A percentile compares a stretch with the other conserved stretches of the same genome.
Conservation (phyloP, 1,140 invertebrate genomes). For the Anastrepha obliqua region DNA sequence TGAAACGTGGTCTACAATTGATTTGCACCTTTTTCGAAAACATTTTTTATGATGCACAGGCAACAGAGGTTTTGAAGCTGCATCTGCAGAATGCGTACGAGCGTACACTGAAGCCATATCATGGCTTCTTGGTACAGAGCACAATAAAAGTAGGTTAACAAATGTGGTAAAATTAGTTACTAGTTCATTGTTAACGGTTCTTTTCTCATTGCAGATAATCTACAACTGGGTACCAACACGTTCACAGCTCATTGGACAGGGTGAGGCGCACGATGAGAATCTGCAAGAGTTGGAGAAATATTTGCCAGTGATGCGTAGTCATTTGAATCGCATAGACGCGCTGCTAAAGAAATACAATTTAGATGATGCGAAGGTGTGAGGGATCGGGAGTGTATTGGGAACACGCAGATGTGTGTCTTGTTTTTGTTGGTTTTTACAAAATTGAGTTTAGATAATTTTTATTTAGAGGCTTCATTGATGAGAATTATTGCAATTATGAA, state of each 20-base stretch:
- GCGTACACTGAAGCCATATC: slow-evolving; percentile 71
- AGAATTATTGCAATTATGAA: not conserved
- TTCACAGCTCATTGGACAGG: slow-evolving; percentile 67
- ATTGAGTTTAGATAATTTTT: not conserved
- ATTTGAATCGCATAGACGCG: slow-evolving; percentile 66
- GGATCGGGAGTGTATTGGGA: not conserved
- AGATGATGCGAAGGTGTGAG: slow-evolving; percentile 62
- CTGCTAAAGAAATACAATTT: slow-evolving; percentile 67
- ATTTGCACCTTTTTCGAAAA: slow-evolving; percentile 73
- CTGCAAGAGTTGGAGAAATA: slow-evolving; percentile 65
- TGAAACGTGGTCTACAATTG: slow-evolving; percentile 71
- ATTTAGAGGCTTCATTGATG: not conserved
- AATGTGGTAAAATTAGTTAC: not conserved
- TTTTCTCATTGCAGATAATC: slow-evolving; percentile 63
- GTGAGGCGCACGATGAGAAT: slow-evolving; percentile 66
- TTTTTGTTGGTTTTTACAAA: not conserved
- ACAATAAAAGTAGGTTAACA: slow-evolving; percentile 66
- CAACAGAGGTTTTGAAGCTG: slow-evolving; percentile 64
- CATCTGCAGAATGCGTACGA: slow-evolving; percentile 71
- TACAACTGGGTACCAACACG: slow-evolving; percentile 71
- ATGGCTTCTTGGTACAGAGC: slow-evolving; percentile 72
- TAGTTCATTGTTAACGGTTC: slow-evolving; percentile 18
- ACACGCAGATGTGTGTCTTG: not conserved
- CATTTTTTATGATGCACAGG: slow-evolving; percentile 67
- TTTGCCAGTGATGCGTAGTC: slow-evolving; percentile 65